Evolutionary conservation across 2,888 invertebrate species (phyloP), one percentile per base, ranked within the genome.

Genomic region (Anoplius nigerrimus): DNA sequence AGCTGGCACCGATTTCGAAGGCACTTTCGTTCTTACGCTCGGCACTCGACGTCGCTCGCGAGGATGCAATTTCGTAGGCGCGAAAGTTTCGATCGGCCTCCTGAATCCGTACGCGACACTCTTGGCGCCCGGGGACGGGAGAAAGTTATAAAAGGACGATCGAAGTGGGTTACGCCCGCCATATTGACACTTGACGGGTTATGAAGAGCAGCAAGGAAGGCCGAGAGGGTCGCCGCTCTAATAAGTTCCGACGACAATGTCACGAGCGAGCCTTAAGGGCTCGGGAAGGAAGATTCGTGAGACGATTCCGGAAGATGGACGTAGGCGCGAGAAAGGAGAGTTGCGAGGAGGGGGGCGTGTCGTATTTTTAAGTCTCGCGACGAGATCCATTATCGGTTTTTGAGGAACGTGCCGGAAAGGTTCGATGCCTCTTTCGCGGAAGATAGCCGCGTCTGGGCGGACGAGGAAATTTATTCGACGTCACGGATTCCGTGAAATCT

Each of bases 391-490:
- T n/a, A n/a, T n/a, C n/a, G n/a, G n/a, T n/a, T n/a, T n/a, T n/a
- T n/a, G n/a, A n/a, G n/a, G n/a, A n/a, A n/a, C n/a, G n/a, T n/a
- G n/a, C n/a, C 24, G 24, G 24, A 24, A 4, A 24, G 3, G 24
- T 24, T 24, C 24, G 24, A 24, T 24, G 6, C 3, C 24, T 24
- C 6, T 6, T 24, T 6, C 24, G 24, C 2, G 2, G 24, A 2
- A 24, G 6, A 24, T 6, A 6, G 69, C 67, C 58, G 70, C 67
- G 70, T 69, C 55, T 43, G 72, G n/a, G 71, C 66, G 69, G 74
- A 55, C 76, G 78, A 78, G 78, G 72, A 77, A 82, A 84, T 82
- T 83, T 82, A 84, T 84, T 82, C 81, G 66, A 69, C 80, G 78
- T 79, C 82, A 82, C 82, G 82, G 74, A 72, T 75, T 57, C 48